Evolutionary conservation across 2,113 vertebrate genomes (phyloP).

Genomic region (Sarotherodon lohbergeri): DNA sequence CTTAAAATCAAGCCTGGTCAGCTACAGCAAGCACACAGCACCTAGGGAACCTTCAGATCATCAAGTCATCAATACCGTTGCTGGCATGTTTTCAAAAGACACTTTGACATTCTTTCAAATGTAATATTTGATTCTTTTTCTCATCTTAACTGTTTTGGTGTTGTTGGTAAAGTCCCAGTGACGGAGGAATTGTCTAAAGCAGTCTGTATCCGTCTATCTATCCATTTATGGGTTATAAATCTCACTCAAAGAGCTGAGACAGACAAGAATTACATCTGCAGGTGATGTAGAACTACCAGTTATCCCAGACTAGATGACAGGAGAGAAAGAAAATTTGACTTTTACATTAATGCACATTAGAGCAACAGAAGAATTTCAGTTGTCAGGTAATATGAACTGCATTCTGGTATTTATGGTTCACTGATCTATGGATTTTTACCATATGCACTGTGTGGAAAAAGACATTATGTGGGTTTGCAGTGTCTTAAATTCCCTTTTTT

Average conservation of each 20-base stretch:
- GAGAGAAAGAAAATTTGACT: not conserved
- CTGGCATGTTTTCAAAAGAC: not conserved
- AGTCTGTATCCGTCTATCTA: not conserved
- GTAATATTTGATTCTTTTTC: not conserved
- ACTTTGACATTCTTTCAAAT: not conserved
- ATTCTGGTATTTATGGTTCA: not conserved
- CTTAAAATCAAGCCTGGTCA: not conserved
- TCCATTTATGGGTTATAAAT: not conserved
- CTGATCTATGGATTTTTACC: not conserved
- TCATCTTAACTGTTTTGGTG: not conserved
- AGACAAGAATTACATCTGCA: not conserved
- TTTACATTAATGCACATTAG: not conserved
- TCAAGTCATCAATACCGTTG: not conserved
- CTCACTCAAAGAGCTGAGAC: not conserved
- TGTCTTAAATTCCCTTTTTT: not conserved
- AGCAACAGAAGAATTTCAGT: not conserved
- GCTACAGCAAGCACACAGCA: not conserved
- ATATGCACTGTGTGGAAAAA: not conserved
- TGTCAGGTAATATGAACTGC: not conserved
- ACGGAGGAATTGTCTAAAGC: not conserved
- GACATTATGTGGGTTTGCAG: not conserved
- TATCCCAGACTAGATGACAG: not conserved
- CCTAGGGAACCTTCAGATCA: not conserved
- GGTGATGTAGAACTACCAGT: not conserved
- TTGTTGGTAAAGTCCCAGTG: not conserved